Conservation (phyloP, 2,888 invertebrate species). For the Harmothoe impar region DNA sequence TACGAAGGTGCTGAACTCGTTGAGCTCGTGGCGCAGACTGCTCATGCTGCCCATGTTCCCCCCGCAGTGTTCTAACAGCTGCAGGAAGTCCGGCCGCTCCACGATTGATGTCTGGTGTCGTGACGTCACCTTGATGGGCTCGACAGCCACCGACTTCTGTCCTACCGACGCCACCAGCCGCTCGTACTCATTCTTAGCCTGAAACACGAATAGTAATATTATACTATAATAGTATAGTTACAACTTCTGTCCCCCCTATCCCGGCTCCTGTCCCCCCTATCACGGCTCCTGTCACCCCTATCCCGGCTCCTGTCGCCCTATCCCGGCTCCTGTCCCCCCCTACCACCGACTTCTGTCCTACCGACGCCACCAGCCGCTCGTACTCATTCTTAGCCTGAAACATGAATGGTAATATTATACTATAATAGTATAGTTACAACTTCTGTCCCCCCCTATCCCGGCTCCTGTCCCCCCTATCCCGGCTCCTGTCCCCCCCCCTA, state of each 20-base stretch:
- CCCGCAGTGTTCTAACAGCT: constrained; percentile 79
- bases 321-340: too few relatives aligned
- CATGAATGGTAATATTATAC: too few relatives aligned
- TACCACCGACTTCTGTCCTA: constrained; percentile 80
- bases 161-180: constrained; percentile 83
- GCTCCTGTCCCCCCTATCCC: too few relatives aligned
- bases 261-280: too few relatives aligned
- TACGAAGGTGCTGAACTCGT: constrained; percentile 91
- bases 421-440: too few relatives aligned
- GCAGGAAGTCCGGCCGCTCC: constrained; percentile 80
- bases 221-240: too few relatives aligned
- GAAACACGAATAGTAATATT: constrained; percentile 59
- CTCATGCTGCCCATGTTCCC: constrained; percentile 81
- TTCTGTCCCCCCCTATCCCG: too few relatives aligned
- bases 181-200: constrained; percentile 83
- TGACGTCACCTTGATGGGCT: constrained; percentile 90
- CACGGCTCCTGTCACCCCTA: too few relatives aligned
- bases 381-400: constrained; percentile 83
- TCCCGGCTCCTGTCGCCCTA: too few relatives aligned
- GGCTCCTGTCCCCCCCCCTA: too few relatives aligned
- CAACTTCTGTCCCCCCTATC: too few relatives aligned
- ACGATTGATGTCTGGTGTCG: constrained; percentile 83
- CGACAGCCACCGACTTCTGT: constrained; percentile 82
- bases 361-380: constrained; percentile 83
- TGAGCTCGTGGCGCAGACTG: constrained; percentile 91